A percentile compares a stretch with the other conserved stretches of the same genome.
Conservation (phyloP, 2,113 vertebrate species). For the Pogonocichla stellata region DNA sequence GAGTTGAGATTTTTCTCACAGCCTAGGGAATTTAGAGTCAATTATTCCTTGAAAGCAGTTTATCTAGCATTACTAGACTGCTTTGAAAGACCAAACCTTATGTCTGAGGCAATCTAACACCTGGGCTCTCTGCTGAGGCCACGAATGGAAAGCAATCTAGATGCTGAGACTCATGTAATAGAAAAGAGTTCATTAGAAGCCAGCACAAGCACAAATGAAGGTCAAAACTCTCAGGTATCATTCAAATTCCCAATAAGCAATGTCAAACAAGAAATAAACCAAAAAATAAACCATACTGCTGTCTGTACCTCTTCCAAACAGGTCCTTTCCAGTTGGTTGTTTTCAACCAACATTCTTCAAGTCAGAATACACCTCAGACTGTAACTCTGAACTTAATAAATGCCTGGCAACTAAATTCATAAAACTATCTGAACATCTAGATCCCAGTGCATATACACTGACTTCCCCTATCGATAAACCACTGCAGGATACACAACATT, state of each 20-base stretch:
- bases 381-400: neutral
- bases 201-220: neutral
- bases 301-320: neutral
- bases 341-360: neutral
- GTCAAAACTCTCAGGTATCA: neutral
- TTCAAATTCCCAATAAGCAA: neutral
- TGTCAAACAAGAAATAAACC: neutral
- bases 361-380: neutral
- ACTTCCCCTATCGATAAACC: neutral
- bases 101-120: neutral
- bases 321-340: neutral
- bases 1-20: neutral
- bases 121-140: neutral
- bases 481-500: neutral
- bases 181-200: neutral
- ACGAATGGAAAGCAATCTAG: neutral
- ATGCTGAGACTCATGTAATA: neutral
- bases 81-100: neutral
- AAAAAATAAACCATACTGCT: neutral
- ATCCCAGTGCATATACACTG: neutral
- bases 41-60: neutral
- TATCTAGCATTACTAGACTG: neutral
- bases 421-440: neutral
- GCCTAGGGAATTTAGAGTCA: neutral
- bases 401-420: neutral